phyloP scores from a whole-genome alignment of 2,888 invertebrate genomes.

The Lasioglossum oenotherae region DNA sequence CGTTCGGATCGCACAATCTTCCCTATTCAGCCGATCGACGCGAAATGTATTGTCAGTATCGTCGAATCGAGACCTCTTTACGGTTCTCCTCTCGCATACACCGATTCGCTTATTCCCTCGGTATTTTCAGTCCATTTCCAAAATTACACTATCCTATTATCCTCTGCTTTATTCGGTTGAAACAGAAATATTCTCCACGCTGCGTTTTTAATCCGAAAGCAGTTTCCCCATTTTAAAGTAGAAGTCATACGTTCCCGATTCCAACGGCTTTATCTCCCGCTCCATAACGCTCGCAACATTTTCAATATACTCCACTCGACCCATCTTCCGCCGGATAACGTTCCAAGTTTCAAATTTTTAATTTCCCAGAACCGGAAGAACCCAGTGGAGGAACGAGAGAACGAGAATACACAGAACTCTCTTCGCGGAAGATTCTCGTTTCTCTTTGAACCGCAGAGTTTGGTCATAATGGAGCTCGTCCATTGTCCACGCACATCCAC shows the following conservation, averaged over 20 bases:
- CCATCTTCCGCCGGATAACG: background rate
- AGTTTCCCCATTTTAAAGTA: background rate
- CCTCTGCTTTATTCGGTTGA: background rate
- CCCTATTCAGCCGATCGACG: conserved; percentile 41
- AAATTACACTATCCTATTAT: background rate
- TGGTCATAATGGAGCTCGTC: conserved; percentile 25
- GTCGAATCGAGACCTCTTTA: background rate
- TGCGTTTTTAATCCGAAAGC: background rate
- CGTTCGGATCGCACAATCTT: conserved; percentile 50
- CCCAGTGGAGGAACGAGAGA: background rate
- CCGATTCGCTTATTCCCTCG: background rate
- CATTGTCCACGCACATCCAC: conserved; percentile 31
- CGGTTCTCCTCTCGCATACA: background rate
- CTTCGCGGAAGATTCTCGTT: background rate
- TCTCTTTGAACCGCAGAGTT: background rate
- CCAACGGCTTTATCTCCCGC: background rate
- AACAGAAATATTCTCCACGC: background rate
- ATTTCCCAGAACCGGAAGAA: background rate
- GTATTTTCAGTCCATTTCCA: background rate
- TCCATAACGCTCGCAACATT: background rate
- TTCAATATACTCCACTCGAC: background rate
- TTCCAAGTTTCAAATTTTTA: conserved; percentile 17
- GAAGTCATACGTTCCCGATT: background rate
- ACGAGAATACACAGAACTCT: background rate
- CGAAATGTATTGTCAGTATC: conserved; percentile 33